A percentile compares a stretch with the other conserved stretches of the same genome.
These are phyloP conservation scores for Philypnodon macrostomus DNA, from an alignment of 2,797 vertebrate species.

Conservation along the genomic window DNA sequence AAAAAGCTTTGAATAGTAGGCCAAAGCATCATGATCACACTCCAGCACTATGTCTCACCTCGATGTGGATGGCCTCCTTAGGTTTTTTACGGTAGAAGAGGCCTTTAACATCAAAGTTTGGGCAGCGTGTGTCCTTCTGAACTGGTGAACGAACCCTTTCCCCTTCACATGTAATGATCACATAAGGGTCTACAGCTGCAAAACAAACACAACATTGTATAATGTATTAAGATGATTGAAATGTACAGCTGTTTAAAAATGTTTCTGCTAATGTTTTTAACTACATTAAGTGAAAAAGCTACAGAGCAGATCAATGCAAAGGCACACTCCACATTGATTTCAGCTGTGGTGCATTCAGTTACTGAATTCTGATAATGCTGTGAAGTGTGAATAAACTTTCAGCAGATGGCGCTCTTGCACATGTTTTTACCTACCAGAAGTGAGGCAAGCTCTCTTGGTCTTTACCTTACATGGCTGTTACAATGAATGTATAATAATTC, in stretches of 20 bases:
- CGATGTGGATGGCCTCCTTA: constrained; percentile 83
- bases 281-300: too few species aligned
- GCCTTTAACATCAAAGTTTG: constrained; percentile 89
- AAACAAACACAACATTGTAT: background rate
- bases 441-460: too few species aligned
- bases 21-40: too few species aligned
- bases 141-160: constrained; percentile 83
- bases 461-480: too few species aligned
- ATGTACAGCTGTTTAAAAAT: too few species aligned
- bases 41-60: constrained; percentile 86
- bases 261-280: too few species aligned
- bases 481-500: too few species aligned
- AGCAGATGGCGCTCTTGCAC: constrained; percentile 58
- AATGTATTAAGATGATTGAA: too few species aligned
- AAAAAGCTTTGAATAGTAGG: too few species aligned
- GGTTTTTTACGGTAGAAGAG: constrained; percentile 92
- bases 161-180: constrained; percentile 90
- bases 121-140: constrained; percentile 81
- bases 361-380: background rate
- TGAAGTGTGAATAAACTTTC: constrained; percentile 5
- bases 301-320: too few species aligned
- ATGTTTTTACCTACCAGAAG: constrained; percentile 42
- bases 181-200: constrained; percentile 86
- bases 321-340: too few species aligned
- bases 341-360: background rate